A percentile compares a stretch with the other conserved stretches of the same genome.
phyloP scores from a whole-genome alignment of 2,888 invertebrate genomes.

The Prenolepis imparis region DNA sequence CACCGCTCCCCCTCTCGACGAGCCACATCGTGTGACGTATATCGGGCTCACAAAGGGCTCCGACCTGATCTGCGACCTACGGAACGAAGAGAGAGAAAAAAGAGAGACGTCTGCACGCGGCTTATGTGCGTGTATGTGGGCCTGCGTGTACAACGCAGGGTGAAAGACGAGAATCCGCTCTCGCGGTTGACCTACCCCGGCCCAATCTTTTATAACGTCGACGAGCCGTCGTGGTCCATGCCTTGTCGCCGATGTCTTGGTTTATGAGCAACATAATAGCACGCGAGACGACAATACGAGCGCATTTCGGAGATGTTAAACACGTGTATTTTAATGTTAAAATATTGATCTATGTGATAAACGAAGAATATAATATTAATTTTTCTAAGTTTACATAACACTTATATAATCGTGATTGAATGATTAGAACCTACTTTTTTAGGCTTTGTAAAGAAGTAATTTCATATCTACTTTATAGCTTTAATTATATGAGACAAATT shows the following conservation, averaged over 20 bases:
- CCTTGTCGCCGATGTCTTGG: conserved; percentile 62
- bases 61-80: conserved; percentile 72
- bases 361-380: not conserved
- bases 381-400: not conserved
- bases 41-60: conserved; percentile 72
- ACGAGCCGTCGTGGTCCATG: conserved; percentile 59
- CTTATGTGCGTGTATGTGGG: conserved; percentile 5
- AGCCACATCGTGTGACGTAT: conserved; percentile 66
- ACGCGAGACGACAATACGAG: conserved; percentile 50
- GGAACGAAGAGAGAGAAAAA: conserved; percentile 47
- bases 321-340: conserved; percentile 46
- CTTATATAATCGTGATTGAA: not conserved
- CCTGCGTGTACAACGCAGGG: conserved; percentile 31
- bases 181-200: conserved; percentile 72
- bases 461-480: not conserved
- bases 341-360: not conserved
- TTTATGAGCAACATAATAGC: conserved; percentile 66
- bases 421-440: not conserved
- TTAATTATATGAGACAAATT: not conserved
- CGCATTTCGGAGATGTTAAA: conserved; percentile 23
- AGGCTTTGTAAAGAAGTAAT: not conserved
- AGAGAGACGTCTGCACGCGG: conserved; percentile 27
- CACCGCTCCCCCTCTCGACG: conserved; percentile 65
- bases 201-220: conserved; percentile 69
- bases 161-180: conserved; percentile 66